phyloP scores from a whole-genome alignment of 1,140 invertebrate genomes.

The Diachasmimorpha longicaudata region DNA sequence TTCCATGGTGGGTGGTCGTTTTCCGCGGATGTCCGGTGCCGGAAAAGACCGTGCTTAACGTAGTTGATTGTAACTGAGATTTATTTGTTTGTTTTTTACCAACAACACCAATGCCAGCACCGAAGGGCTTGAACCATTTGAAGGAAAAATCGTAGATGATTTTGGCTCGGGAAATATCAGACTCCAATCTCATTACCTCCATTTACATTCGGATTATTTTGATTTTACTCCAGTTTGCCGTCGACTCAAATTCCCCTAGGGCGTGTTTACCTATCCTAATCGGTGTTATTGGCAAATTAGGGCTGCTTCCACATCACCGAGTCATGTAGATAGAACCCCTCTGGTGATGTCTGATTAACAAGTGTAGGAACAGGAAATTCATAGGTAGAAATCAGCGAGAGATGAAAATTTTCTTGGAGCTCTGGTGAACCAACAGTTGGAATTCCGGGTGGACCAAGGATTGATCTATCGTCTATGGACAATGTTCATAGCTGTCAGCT shows the following conservation, averaged over 20 bases:
- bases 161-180: neutral
- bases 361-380: neutral
- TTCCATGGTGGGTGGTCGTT: constrained; percentile 16
- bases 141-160: neutral
- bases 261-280: neutral
- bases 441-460: no score
- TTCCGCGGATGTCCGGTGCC: constrained; percentile 23
- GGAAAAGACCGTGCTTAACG: neutral
- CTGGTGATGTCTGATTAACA: neutral
- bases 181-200: neutral
- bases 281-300: constrained; percentile 52
- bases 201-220: neutral
- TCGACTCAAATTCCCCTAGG: neutral
- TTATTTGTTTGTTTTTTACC: constrained; percentile 9
- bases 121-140: neutral
- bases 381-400: no score
- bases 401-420: no score
- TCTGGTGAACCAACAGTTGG: no score
- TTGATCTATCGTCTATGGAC: no score
- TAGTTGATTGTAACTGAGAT: neutral
- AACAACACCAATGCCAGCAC: neutral
- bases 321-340: constrained; percentile 29
- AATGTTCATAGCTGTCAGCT: no score
- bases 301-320: constrained; percentile 41
- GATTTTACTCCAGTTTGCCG: neutral